Evolutionary conservation across 2,888 invertebrate genomes (phyloP).

Genomic region (Pyralis farinalis): DNA sequence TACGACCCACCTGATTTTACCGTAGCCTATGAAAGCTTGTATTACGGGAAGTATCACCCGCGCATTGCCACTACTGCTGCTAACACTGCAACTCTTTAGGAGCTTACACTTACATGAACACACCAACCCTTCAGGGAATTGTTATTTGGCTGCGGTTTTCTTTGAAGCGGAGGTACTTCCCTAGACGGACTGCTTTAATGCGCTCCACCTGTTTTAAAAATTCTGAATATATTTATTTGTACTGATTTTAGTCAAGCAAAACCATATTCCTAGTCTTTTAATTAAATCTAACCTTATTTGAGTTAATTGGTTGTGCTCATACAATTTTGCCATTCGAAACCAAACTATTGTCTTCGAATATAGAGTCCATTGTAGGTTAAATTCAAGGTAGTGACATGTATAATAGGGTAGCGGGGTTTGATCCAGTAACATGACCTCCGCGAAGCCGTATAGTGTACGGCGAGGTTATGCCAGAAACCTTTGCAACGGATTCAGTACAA

Average conservation of each 20-base stretch:
- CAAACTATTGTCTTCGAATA: not conserved
- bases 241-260: not conserved
- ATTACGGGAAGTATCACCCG: no score
- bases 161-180: no score
- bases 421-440: conserved; percentile 36
- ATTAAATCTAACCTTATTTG: not conserved
- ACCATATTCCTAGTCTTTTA: not conserved
- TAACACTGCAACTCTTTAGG: no score
- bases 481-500: conserved; percentile 17
- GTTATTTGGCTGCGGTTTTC: no score
- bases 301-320: not conserved
- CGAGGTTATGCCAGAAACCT: conserved; percentile 32
- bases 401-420: conserved; percentile 16
- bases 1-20: no score
- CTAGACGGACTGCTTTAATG: no score
- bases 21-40: no score
- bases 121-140: no score
- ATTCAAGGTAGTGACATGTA: conserved; percentile 2
- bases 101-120: no score
- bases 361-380: not conserved
- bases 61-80: no score
- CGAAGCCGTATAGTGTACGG: conserved; percentile 37
- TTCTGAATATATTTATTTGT: not conserved
- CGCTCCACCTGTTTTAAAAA: no score
- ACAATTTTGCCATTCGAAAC: not conserved